Evolutionary conservation across 2,888 invertebrate species (phyloP).

Genomic region (Sipha maydis): DNA sequence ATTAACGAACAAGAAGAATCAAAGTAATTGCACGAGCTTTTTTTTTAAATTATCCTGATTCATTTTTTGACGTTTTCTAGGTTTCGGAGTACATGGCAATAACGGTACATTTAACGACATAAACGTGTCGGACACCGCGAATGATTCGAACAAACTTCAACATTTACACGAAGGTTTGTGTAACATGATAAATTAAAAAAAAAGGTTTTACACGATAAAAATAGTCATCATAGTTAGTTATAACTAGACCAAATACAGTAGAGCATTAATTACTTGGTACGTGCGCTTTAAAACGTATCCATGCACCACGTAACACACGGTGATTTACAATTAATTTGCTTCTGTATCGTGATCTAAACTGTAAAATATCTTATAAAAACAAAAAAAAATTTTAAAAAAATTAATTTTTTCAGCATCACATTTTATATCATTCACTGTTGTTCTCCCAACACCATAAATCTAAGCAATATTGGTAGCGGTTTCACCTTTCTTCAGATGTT

Average conservation of each 20-base stretch:
- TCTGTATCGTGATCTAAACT: background rate
- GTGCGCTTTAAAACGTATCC: background rate
- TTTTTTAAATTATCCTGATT: background rate
- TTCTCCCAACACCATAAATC: too few species aligned
- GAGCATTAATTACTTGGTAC: background rate
- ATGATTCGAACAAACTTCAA: background rate
- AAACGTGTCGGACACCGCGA: background rate
- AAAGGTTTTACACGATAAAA: background rate
- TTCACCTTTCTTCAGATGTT: too few species aligned
- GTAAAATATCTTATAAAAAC: background rate
- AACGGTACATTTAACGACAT: background rate
- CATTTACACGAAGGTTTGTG: conserved; percentile 22
- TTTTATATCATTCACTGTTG: too few species aligned
- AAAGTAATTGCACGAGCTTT: conserved; percentile 13
- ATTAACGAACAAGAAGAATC: conserved; percentile 6
- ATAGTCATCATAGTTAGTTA: background rate
- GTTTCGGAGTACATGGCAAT: background rate
- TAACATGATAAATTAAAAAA: background rate
- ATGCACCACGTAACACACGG: background rate
- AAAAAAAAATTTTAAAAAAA: background rate
- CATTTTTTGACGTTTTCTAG: background rate
- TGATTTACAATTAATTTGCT: background rate
- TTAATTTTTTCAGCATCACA: too few species aligned
- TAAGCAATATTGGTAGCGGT: too few species aligned
- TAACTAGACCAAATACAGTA: background rate